Base-by-base conservation (phyloP, 2,113 vertebrate genomes). In the Poecile atricapillus region DNA sequence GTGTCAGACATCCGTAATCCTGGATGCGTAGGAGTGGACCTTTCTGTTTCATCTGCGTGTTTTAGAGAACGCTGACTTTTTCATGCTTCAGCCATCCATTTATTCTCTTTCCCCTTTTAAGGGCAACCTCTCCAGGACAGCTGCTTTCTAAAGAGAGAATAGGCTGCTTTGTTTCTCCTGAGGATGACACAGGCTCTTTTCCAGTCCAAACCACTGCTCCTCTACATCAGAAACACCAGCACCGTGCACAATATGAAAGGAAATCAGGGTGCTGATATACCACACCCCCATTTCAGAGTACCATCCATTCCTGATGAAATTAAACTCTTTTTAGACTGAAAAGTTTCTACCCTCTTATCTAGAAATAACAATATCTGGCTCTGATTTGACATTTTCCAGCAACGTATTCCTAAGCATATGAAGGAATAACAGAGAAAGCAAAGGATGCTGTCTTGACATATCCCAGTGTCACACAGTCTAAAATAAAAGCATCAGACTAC, bases 71-170 rank as follows among this genome's bases (percentile, higher is more conserved):
- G 50, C n/a, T 62, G 78, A 81, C 56, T 70, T 92, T 93, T 95
- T 80, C 77, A 65, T 43, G 74, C 60, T 79, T 80, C 74, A 81
- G 64, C 43, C 22, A 49, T 58, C 62, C 28, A 67, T 59, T 92
- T 94, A 73, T 35, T 89, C 83, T 58, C 65, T 80, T 90, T 74
- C 92, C 79, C 82, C 94, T 96, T 94, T 90, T 88, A 95, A 95
- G 94, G 92, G 39, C 85, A 94, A 94, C 70, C 78, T 93, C 63
- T 86, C 74, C 85, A 81, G 43, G 67, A 55, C 68, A 77, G 62
- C 47, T 71, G 88, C 78, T 60, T 73, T 59, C 39, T 83, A 77
- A 74, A 1, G 3, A 89, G 11, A 62, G 47, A 81, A 23, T 27
- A 83, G 31, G 37, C 67, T 80, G 37, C 44, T 59, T 67, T 83